Percentiles rank a stretch among this genome's conserved stretches.
Conservation (phyloP, 2,888 invertebrate species). For the Drosophila anceps region DNA sequence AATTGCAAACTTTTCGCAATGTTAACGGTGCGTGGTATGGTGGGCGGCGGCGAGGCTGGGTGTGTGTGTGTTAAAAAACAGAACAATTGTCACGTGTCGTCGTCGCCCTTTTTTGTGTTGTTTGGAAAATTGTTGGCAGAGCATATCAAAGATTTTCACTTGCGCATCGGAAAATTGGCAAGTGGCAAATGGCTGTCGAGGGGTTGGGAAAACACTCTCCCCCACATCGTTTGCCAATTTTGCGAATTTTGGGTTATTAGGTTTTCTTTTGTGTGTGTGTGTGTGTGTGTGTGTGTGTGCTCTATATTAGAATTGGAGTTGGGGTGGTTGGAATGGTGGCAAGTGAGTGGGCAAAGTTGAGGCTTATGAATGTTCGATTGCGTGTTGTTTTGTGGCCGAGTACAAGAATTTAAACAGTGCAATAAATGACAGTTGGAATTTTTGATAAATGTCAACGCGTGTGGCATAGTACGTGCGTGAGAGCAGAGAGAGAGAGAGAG, state of each 20-base stretch:
- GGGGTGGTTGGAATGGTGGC: neutral
- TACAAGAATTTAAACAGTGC: slow-evolving; percentile 60
- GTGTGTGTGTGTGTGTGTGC: slow-evolving; percentile 49
- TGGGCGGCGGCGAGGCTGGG: neutral
- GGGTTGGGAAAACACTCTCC: slow-evolving; percentile 16
- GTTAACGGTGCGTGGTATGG: neutral
- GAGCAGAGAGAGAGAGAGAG: neutral
- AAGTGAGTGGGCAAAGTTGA: neutral
- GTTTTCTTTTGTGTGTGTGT: slow-evolving; percentile 40
- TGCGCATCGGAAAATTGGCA: slow-evolving; percentile 64
- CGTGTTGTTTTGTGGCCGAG: slow-evolving; percentile 55
- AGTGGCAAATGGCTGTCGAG: slow-evolving; percentile 33
- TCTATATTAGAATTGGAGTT: slow-evolving; percentile 52
- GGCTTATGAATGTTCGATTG: slow-evolving; percentile 74
- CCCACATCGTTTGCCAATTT: slow-evolving; percentile 54
- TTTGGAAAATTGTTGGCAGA: slow-evolving; percentile 66
- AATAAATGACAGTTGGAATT: slow-evolving; percentile 73
- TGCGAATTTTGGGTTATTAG: slow-evolving; percentile 73
- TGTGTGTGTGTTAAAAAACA: slow-evolving; percentile 33
- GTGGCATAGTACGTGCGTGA: slow-evolving; percentile 18
- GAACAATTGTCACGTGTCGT: slow-evolving; percentile 79
- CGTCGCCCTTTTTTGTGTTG: slow-evolving; percentile 13
- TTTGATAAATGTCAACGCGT: slow-evolving; percentile 75
- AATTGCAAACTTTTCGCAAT: slow-evolving; percentile 61
- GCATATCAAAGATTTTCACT: slow-evolving; percentile 70